Evolutionary conservation across 2,888 invertebrate species (phyloP).

Genomic region (Phaedon cochleariae): DNA sequence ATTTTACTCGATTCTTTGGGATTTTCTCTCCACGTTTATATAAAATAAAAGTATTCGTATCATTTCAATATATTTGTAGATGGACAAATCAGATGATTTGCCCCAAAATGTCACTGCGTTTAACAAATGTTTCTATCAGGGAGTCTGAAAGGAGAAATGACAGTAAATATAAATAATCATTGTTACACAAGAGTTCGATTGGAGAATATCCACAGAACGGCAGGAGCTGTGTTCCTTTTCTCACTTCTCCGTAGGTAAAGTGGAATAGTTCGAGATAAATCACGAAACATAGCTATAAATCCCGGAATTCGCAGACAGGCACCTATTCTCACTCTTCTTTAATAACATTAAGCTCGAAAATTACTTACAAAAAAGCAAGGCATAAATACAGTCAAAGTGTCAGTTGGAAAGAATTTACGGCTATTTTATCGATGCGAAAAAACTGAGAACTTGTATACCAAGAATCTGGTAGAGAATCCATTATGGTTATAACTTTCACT

Average conservation of each 20-base stretch:
- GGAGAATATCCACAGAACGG: background rate
- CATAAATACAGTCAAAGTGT: conserved; percentile 45
- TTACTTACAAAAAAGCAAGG: conserved; percentile 38
- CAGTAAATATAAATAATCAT: no score
- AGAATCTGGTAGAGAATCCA: background rate
- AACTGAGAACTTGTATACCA: background rate
- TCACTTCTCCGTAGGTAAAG: conserved; percentile 15
- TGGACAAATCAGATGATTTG: no score
- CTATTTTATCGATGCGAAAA: conserved; percentile 23
- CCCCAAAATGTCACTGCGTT: no score
- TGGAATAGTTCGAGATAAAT: conserved; percentile 32
- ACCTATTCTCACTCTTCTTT: conserved; percentile 40
- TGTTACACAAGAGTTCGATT: no score
- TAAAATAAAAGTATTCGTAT: no score
- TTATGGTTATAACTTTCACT: no score
- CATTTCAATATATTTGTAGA: no score
- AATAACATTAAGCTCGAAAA: conserved; percentile 42
- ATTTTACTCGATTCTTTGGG: no score
- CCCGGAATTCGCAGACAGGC: conserved; percentile 31
- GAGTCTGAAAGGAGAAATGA: no score
- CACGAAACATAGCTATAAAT: conserved; percentile 36
- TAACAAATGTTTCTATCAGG: no score
- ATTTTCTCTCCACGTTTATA: no score
- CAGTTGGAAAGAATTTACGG: conserved; percentile 48
- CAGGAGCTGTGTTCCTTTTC: no score